Evolutionary conservation across 2,888 invertebrate species (phyloP).

Genomic region (Tineola bisselliella): DNA sequence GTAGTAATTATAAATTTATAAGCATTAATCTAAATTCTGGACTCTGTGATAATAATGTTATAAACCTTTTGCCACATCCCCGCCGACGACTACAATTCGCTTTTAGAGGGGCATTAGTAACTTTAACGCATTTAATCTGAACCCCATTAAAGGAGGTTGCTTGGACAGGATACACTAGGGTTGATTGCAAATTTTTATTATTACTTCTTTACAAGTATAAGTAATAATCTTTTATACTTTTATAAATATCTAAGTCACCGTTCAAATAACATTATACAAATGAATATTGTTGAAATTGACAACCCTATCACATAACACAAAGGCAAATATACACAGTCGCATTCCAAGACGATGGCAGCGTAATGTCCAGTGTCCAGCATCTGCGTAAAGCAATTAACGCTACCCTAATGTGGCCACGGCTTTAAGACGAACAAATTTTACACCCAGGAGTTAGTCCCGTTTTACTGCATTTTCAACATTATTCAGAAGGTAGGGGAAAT

Average conservation of each 20-base stretch:
- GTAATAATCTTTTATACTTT: too few species aligned
- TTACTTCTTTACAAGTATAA: too few species aligned
- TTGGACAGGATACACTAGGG: background rate
- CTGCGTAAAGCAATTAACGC: conserved; percentile 59
- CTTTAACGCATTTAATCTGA: conserved; percentile 53
- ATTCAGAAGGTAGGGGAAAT: background rate
- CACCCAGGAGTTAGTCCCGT: conserved; percentile 8
- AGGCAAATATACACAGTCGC: conserved; percentile 14
- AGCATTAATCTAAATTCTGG: conserved; percentile 48
- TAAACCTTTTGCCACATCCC: conserved; percentile 37
- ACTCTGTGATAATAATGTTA: conserved; percentile 54
- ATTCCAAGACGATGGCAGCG: conserved; percentile 14
- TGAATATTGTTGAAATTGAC: background rate
- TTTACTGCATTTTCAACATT: background rate
- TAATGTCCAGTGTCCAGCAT: conserved; percentile 29
- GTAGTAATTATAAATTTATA: conserved; percentile 23
- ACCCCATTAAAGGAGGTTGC: conserved; percentile 34
- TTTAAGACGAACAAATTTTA: conserved; percentile 28
- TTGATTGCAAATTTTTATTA: background rate
- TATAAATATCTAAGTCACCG: too few species aligned
- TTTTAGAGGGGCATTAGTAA: conserved; percentile 54
- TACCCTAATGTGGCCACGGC: conserved; percentile 39
- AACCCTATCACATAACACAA: background rate
- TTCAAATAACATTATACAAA: too few species aligned
- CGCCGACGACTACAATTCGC: conserved; percentile 48